Evolutionary conservation across 2,888 invertebrate genomes (phyloP).

Genomic region (Ellobium chinense): DNA sequence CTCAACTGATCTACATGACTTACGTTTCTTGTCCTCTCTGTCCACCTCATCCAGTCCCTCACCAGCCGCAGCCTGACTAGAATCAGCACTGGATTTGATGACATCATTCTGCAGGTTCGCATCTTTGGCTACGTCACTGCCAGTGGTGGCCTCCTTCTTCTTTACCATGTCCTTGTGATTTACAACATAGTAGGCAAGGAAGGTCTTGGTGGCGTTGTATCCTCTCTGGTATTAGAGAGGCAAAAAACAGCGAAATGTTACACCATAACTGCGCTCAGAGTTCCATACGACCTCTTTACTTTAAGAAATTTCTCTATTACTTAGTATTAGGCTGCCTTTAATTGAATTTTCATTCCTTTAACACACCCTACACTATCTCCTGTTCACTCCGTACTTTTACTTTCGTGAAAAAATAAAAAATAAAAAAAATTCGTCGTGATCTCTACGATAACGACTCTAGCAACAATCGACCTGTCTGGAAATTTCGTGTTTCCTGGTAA

Average conservation of each 20-base stretch:
- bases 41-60: neutral
- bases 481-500: too few species aligned
- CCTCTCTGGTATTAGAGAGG: slow-evolving; percentile 46
- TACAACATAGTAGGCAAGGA: slow-evolving; percentile 48
- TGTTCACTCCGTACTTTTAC: neutral
- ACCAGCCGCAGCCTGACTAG: neutral
- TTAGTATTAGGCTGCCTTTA: neutral
- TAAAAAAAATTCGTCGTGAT: too few species aligned
- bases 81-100: neutral
- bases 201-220: slow-evolving; percentile 49
- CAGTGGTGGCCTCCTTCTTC: neutral
- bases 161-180: slow-evolving; percentile 32
- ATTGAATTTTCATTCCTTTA: neutral
- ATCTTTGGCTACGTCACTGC: neutral
- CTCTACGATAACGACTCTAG: too few species aligned
- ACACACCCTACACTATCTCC: neutral
- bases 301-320: too few species aligned
- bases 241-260: neutral
- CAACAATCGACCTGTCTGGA: too few species aligned
- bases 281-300: too few species aligned
- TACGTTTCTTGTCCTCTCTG: neutral
- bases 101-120: neutral
- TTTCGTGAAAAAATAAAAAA: neutral
- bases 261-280: neutral
- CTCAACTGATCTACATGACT: neutral